phyloP scores from a whole-genome alignment of 2,113 vertebrate genomes.

The Sialia sialis region DNA sequence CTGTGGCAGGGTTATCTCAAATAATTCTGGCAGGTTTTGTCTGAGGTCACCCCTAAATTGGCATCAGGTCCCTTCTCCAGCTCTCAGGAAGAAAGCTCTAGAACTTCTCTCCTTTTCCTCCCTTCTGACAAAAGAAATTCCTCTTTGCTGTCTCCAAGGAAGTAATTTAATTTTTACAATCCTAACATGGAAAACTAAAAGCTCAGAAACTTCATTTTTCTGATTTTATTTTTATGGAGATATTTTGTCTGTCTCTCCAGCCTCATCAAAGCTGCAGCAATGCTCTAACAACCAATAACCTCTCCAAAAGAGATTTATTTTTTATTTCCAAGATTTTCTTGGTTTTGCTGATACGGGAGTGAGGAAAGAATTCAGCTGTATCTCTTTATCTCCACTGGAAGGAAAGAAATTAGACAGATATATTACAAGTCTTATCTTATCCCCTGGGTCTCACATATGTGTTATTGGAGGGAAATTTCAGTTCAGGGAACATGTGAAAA shows the following conservation, averaged over 20 bases:
- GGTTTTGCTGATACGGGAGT: background rate
- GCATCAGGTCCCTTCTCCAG: background rate
- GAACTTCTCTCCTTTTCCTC: background rate
- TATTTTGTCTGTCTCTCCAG: background rate
- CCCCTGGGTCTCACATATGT: background rate
- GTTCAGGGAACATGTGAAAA: constrained; percentile 35
- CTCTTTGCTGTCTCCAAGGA: background rate
- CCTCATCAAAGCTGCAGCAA: background rate
- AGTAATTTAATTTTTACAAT: background rate
- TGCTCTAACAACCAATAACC: background rate
- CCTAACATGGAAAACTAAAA: background rate
- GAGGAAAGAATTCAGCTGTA: background rate
- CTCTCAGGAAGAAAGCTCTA: background rate
- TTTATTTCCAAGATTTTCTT: background rate
- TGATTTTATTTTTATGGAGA: background rate
- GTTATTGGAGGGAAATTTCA: background rate
- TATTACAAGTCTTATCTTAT: constrained; percentile 19
- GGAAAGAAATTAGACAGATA: constrained; percentile 16
- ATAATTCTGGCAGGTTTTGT: background rate
- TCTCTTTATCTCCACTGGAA: background rate
- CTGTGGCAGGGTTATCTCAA: background rate
- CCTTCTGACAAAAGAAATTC: background rate
- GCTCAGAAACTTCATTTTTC: background rate
- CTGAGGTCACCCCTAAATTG: background rate
- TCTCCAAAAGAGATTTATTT: background rate